Base-by-base conservation (phyloP, 2,113 vertebrate species). In the Thalassoma bifasciatum region DNA sequence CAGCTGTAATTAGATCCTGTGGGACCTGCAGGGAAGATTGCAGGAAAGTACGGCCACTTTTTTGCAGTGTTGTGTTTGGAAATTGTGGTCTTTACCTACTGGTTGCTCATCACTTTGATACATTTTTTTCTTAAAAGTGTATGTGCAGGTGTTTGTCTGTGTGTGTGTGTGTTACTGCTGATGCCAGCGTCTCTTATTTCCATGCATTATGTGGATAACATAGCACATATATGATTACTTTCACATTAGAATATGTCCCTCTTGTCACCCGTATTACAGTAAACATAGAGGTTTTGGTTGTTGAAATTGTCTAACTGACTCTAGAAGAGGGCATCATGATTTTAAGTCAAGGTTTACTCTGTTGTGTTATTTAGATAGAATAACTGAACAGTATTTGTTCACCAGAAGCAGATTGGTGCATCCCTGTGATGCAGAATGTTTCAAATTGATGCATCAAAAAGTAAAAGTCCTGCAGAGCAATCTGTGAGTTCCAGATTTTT, bases 1-100 rank as follows among this genome's bases (percentile, higher is more conserved):
- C 66, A 75, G 66, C 72, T 80, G 81, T 88, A 90, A 92, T 87
- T 87, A 86, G 86, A 86, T 86, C 88, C 83, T 61, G 75, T 30
- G 82, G 86, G 86, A 86, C 66, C 62, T 68, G 63, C 24, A 49
- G 50, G 37, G 26, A 65, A 87, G 67, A 76, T 63, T 60, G 66
- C 61, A 70, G 65, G 40, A 75, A 75, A 61, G 21, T 59, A 62
- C 53, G 60, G 54, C 37, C 14, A 10, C 49, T 69, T 57, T 47
- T 51, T 70, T 30, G 21, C 23, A 30, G 3, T 38, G 19, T 52
- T 73, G 42, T 66, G 49, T 66, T 77, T 60, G 42, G 23, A 54
- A 77, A 50, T 51, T 51, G 22, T n/a, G 1, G 0, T 61, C 42
- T 52, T 78, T 61, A 73, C 21, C 38, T n/a, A 49, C 14, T 17